These are phyloP conservation scores for Pecten maximus DNA, from an alignment of 2,888 invertebrate genomes.

Conservation along the genomic window DNA sequence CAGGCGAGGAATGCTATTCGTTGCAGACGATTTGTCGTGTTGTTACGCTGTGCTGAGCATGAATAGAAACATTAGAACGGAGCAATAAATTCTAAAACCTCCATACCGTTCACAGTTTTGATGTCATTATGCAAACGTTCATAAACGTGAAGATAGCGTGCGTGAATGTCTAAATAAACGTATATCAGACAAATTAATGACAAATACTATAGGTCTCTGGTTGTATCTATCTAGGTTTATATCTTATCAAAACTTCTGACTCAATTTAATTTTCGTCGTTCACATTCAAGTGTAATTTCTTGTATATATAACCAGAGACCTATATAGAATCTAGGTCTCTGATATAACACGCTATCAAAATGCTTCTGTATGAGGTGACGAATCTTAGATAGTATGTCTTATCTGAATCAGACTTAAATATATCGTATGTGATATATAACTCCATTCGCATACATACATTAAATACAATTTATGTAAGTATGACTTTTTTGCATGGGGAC, in stretches of 20 bases:
- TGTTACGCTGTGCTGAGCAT: not conserved
- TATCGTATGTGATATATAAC: too few relatives aligned
- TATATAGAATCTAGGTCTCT: not conserved
- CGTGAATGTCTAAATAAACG: not conserved
- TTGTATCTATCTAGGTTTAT: not conserved
- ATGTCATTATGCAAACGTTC: not conserved
- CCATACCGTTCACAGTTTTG: conserved; percentile 5
- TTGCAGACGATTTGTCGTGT: not conserved
- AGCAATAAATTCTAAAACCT: not conserved
- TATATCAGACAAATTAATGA: too few relatives aligned
- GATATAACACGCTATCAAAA: too few relatives aligned
- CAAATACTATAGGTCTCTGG: too few relatives aligned
- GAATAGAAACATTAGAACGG: conserved; percentile 26
- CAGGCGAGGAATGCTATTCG: not conserved
- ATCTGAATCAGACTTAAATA: too few relatives aligned
- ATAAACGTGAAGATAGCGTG: not conserved
- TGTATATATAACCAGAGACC: too few relatives aligned
- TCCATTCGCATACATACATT: too few relatives aligned
- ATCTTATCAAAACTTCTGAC: not conserved
- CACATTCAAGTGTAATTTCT: not conserved
- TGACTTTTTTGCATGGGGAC: too few relatives aligned
- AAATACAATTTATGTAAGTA: too few relatives aligned
- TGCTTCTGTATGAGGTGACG: too few relatives aligned
- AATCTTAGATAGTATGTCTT: too few relatives aligned
- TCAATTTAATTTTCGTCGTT: not conserved